Percentiles rank a stretch among this genome's conserved stretches.
Evolutionary conservation across 2,113 vertebrate species (phyloP).

Genomic region (Phalacrocorax pelagicus): DNA sequence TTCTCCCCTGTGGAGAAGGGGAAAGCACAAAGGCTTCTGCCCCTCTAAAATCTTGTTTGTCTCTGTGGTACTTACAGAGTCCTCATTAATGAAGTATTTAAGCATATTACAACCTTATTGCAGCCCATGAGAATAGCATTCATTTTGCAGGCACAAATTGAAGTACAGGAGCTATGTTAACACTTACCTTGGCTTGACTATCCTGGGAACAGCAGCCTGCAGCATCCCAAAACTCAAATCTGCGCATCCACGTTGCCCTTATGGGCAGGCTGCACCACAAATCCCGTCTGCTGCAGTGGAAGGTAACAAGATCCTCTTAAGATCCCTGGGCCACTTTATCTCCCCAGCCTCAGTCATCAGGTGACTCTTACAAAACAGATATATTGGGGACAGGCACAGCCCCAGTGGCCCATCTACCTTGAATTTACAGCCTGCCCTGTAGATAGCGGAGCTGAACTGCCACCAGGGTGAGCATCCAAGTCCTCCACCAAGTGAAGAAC

Average conservation of each 20-base stretch:
- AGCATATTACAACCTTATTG: not conserved
- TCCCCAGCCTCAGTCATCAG: not conserved
- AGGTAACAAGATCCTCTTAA: not conserved
- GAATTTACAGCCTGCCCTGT: not conserved
- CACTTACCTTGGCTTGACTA: not conserved
- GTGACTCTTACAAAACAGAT: not conserved
- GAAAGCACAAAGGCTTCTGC: constrained; percentile 17
- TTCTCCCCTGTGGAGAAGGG: not conserved
- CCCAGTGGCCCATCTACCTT: not conserved
- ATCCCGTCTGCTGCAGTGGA: not conserved
- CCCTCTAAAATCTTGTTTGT: not conserved
- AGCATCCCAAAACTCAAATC: not conserved
- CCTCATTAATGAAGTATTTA: constrained; percentile 55
- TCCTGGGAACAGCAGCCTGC: not conserved
- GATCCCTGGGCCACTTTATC: not conserved
- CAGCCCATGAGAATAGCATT: constrained; percentile 20
- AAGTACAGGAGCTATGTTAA: not conserved
- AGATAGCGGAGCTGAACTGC: not conserved
- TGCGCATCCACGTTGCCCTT: not conserved
- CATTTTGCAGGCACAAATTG: not conserved
- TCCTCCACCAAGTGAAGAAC: not conserved
- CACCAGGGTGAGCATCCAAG: not conserved
- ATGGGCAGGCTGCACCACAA: not conserved
- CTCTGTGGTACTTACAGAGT: not conserved
- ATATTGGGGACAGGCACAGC: not conserved